A percentile compares a stretch with the other conserved stretches of the same genome.
Conservation (phyloP, 2,113 vertebrate species). For the Saccopteryx leptura region DNA sequence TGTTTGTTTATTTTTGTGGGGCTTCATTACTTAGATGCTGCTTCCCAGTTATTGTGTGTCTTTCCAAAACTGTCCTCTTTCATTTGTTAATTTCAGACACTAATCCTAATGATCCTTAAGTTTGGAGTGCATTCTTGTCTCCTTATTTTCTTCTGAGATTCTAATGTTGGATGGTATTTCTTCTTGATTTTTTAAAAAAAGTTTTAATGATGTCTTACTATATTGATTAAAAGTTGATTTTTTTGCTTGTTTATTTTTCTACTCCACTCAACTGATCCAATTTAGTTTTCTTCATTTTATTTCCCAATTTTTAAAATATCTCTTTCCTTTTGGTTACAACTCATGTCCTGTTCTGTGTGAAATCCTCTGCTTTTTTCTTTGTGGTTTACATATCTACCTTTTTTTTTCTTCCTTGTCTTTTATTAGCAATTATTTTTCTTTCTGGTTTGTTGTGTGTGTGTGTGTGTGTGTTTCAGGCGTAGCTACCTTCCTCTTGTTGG, state of each 20-base stretch:
- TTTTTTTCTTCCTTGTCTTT: constrained; percentile 3
- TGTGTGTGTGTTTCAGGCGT: not conserved
- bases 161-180: not conserved
- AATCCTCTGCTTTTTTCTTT: not conserved
- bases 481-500: not conserved
- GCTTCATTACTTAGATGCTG: not conserved
- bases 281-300: not conserved
- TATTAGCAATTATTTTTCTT: not conserved
- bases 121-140: not conserved
- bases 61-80: not conserved
- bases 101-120: not conserved
- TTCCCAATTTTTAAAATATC: not conserved
- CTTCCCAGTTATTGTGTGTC: not conserved
- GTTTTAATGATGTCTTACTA: constrained; percentile 18
- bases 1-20: not conserved
- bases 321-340: not conserved
- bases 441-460: too few species aligned
- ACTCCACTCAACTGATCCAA: not conserved
- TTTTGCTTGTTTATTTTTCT: not conserved
- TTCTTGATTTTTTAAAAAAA: not conserved
- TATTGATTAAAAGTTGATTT: not conserved
- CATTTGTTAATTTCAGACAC: not conserved
- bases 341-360: not conserved
- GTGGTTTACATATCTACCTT: not conserved
- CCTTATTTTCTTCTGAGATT: not conserved